Evolutionary conservation across 2,797 vertebrate genomes (phyloP), one percentile per base, ranked within the genome.

Genomic region (Kryptolebias ocellatus): DNA sequence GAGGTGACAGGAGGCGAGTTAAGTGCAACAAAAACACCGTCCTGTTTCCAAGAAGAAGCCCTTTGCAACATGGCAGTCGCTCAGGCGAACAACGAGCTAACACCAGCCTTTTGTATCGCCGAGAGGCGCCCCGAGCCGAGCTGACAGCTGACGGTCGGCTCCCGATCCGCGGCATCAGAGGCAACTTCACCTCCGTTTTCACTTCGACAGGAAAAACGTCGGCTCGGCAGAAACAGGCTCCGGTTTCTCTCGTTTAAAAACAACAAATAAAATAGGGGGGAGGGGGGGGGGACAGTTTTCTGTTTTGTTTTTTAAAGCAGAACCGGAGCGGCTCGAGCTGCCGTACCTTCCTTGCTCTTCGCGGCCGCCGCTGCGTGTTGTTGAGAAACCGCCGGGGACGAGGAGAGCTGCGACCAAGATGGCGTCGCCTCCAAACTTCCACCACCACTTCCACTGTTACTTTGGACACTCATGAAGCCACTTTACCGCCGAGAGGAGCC

Each of bases 341-440:
- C 15, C 85, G 92, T 96, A 98, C 97, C 97, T 97, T 95, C 95
- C 90, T 94, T 95, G 88, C 91, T 93, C 94, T 94, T 95, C 85
- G 92, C 93, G 88, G 95, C 94, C 91, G 95, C 93, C 92, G 95
- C 93, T 94, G 93, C 91, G 83, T 94, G 92, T 92, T 94, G 94
- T 93, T 95, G 95, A 94, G 94, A 95, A 93, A 94, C 86, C 90
- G 94, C 95, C 92, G 95, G 95, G 94, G 96, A 96, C 95, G 95
- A 95, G 95, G 96, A 96, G 95, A 96, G 95, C 95, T 93, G 96
- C 95, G 96, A 97, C 96, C 96, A 97, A 98, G 96, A 98, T 97
- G 96, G 96, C 96, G 96, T 94, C 96, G 95, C 96, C 96, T 97
- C 96, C 96, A 97, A 97, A 97, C 96, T 95, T 94, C 94, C 93